phyloP scores from a whole-genome alignment of 2,888 invertebrate genomes.

The Ctena decussata region DNA sequence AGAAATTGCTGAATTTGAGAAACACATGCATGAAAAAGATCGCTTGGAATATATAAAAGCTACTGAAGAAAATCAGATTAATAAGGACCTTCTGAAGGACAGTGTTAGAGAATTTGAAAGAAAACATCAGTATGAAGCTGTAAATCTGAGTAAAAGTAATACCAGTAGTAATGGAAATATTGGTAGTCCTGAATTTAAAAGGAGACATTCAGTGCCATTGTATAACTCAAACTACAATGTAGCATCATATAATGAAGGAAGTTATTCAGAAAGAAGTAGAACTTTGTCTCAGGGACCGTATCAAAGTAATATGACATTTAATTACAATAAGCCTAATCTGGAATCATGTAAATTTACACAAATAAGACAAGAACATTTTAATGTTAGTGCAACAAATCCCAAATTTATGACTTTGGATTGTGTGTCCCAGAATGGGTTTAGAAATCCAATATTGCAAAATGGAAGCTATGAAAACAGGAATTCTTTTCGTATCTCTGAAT shows the following conservation, averaged over 20 bases:
- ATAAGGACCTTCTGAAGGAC: background rate
- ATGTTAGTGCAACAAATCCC: background rate
- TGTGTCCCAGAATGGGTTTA: background rate
- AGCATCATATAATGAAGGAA: background rate
- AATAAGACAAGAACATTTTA: background rate
- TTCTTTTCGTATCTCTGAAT: too few species aligned
- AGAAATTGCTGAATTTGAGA: constrained; percentile 60
- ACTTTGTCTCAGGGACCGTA: background rate
- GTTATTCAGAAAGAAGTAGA: background rate
- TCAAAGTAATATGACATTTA: background rate
- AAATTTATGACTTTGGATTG: background rate
- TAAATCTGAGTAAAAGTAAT: background rate
- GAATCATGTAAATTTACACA: background rate
- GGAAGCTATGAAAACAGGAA: background rate
- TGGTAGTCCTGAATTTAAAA: background rate
- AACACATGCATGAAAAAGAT: constrained; percentile 26
- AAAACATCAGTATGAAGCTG: background rate
- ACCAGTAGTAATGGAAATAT: background rate
- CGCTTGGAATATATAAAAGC: background rate
- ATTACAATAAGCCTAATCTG: background rate
- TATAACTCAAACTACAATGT: background rate
- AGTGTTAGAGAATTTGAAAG: background rate
- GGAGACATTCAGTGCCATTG: background rate
- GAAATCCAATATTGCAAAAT: background rate
- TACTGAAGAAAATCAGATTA: background rate